Conservation (phyloP, 2,797 vertebrate genomes). For the Chaenodraco wilsoni region DNA sequence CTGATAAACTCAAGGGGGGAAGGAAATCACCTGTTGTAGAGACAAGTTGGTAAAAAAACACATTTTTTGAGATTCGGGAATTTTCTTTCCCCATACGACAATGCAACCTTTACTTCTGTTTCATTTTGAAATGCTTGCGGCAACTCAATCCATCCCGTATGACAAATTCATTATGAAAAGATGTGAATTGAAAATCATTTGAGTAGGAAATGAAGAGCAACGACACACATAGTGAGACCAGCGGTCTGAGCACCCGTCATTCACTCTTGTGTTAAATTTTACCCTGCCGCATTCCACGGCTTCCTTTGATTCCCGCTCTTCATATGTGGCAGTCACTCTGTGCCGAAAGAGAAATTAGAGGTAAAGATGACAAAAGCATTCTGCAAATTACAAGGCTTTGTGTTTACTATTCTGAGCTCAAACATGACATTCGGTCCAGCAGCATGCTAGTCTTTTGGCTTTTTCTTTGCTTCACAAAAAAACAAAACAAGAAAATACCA, state of each 20-base stretch:
- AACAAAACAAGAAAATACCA: conserved; percentile 60
- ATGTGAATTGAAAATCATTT: conserved; percentile 13
- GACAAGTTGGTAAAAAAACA: conserved; percentile 8
- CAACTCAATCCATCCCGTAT: background rate
- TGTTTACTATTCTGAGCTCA: conserved; percentile 81
- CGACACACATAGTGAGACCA: conserved; percentile 20
- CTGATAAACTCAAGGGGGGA: background rate
- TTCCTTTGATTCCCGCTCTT: conserved; percentile 59
- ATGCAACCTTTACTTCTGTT: background rate
- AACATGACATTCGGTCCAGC: conserved; percentile 68
- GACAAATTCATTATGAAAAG: background rate
- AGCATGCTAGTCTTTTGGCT: conserved; percentile 55
- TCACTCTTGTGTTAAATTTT: conserved; percentile 56
- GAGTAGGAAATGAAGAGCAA: conserved; percentile 20
- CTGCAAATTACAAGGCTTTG: conserved; percentile 82
- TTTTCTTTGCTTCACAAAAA: conserved; percentile 40
- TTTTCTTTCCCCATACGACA: background rate
- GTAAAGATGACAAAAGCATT: conserved; percentile 81
- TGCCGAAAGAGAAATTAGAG: conserved; percentile 73
- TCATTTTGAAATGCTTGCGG: background rate
- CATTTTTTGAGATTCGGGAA: too few relatives aligned
- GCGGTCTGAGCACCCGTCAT: conserved; percentile 16
- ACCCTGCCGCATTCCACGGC: conserved; percentile 59
- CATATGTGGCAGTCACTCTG: conserved; percentile 57
- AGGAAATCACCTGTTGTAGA: background rate